Evolutionary conservation across 1,140 invertebrate genomes (phyloP), one percentile per base, ranked within the genome.

Genomic region (Lepidurus couesii): DNA sequence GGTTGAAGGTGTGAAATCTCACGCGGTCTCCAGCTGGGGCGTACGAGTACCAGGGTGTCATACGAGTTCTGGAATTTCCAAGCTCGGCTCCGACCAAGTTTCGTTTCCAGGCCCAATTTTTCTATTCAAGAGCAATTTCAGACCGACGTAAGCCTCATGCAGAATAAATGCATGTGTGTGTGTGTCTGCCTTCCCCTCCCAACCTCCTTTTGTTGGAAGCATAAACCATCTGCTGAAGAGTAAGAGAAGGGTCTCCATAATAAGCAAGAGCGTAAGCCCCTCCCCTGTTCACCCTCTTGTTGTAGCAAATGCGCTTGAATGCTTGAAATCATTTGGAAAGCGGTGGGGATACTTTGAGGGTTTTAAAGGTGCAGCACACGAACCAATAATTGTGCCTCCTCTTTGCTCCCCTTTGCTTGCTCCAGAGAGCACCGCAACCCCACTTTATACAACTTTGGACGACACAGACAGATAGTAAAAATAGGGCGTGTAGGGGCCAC

Each of bases 221-320:
- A 47, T 13, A 65, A 65, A 65, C 53, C 53, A 65, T 65, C 53
- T 65, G 53, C 13, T 65, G 16, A 65, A 65, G 53, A 65, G 53
- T 21, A 65, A 16, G 21, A 65, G 53, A 21, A n/a, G 53, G 16
- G 16, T 65, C 53, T 65, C 53, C 13, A 65, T 7, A 65, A 9
- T 65, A 65, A 16, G 53, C 53, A n/a, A 65, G 21, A 65, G 13
- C 16, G 53, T n/a, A 13, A 13, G 16, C 53, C 53, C 13, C 13
- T 65, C 53, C 13, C 53, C 53, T 11, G 53, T 21, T 13, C 6
- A 65, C 21, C 53, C 53, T 1, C 53, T 65, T 16, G 11, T 21
- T 65, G 21, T 65, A 65, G 8, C 13, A n/a, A n/a, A 9, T 65
- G 21, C 6, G 21, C 16, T 65, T n/a, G 53, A 13, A 65, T n/a